Percentiles rank a stretch among this genome's conserved stretches.
Conservation (phyloP, 2,888 invertebrate species). For the Eupithecia inturbata region DNA sequence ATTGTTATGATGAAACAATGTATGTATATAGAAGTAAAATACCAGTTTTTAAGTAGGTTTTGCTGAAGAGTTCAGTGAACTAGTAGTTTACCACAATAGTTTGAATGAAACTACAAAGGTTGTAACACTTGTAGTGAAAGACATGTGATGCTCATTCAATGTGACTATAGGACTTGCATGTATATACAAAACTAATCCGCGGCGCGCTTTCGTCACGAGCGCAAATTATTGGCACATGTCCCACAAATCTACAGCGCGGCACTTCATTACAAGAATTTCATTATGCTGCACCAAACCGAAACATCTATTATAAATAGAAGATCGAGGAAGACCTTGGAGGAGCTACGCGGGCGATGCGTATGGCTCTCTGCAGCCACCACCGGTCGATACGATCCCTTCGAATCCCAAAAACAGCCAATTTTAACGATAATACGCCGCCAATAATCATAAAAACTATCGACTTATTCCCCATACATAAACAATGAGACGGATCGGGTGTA, state of each 20-base stretch:
- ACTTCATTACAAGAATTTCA: slow-evolving; percentile 83
- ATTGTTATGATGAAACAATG: background rate
- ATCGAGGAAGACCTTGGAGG: slow-evolving; percentile 75
- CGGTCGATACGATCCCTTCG: slow-evolving; percentile 54
- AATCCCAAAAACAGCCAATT: slow-evolving; percentile 67
- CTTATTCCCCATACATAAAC: slow-evolving; percentile 84
- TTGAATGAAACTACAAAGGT: slow-evolving; percentile 30
- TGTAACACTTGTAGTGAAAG: slow-evolving; percentile 16
- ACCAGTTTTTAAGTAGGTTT: background rate
- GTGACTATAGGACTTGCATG: slow-evolving; percentile 50
- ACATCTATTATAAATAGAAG: slow-evolving; percentile 81
- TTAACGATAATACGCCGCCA: slow-evolving; percentile 67
- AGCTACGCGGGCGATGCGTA: slow-evolving; percentile 64
- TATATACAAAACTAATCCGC: slow-evolving; percentile 70
- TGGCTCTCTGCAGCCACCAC: slow-evolving; percentile 53
- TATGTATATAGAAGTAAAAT: background rate
- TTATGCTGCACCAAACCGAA: slow-evolving; percentile 79
- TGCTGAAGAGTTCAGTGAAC: slow-evolving; percentile 6
- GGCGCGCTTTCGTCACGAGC: slow-evolving; percentile 73
- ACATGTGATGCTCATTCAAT: slow-evolving; percentile 54
- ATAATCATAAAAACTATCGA: slow-evolving; percentile 80
- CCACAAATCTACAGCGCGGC: slow-evolving; percentile 77
- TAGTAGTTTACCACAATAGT: background rate
- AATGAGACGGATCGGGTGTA: slow-evolving; percentile 83
- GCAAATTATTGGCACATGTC: slow-evolving; percentile 80